Conservation (phyloP, 2,888 invertebrate species). For the Globia sparganii region DNA sequence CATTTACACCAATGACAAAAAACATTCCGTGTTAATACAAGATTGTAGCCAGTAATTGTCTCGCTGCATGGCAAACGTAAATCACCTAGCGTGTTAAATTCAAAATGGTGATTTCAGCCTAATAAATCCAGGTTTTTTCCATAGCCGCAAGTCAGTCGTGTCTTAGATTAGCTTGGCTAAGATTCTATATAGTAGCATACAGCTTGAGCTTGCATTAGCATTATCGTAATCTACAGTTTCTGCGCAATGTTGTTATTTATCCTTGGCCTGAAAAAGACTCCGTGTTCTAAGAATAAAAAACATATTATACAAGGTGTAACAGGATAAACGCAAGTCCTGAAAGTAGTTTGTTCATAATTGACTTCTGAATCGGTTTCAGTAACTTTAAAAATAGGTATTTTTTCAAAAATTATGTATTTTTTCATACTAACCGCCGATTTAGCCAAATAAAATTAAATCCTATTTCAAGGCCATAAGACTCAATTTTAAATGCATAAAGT, state of each 20-base stretch:
- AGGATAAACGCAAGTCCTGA: no score
- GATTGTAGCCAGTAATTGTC: slow-evolving; percentile 1
- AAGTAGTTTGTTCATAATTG: no score
- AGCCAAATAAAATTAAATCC: no score
- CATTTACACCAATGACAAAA: background rate
- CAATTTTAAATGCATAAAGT: no score
- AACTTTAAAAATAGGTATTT: no score
- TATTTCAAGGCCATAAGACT: no score
- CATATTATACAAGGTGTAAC: no score
- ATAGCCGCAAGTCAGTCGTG: background rate
- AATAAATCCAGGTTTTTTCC: slow-evolving; percentile 19
- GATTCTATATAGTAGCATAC: slow-evolving; percentile 1
- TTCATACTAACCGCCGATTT: no score
- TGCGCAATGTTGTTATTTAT: background rate
- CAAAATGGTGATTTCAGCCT: background rate
- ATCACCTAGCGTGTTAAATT: slow-evolving; percentile 16
- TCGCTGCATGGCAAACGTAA: background rate
- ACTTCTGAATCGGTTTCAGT: no score
- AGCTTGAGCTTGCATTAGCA: background rate
- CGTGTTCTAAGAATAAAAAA: background rate
- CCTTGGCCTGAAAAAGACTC: background rate
- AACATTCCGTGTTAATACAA: background rate
- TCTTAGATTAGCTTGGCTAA: slow-evolving; percentile 14
- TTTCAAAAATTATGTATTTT: no score
- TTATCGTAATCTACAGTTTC: slow-evolving; percentile 7